Conservation (phyloP, 2,888 invertebrate species). For the Sphaerophoria rueppellii region DNA sequence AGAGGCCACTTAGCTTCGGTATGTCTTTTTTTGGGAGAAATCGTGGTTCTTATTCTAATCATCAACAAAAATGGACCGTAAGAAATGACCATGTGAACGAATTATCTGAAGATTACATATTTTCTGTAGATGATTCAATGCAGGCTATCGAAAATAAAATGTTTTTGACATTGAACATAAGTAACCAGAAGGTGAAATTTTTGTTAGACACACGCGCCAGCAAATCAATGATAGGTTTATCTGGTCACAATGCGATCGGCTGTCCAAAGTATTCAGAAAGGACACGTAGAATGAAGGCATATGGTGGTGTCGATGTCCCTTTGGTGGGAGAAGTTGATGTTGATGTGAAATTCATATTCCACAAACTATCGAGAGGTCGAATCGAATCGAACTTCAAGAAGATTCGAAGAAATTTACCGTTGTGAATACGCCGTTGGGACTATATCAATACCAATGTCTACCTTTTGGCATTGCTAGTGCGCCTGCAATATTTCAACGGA, state of each 20-base stretch:
- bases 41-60: slow-evolving; percentile 1
- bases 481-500: slow-evolving; percentile 58
- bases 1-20: slow-evolving; percentile 42
- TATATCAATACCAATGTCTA: slow-evolving; percentile 37
- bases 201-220: slow-evolving; percentile 40
- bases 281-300: slow-evolving; percentile 34
- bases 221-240: slow-evolving; percentile 32
- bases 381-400: slow-evolving; percentile 28
- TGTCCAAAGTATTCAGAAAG: slow-evolving; percentile 18
- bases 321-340: slow-evolving; percentile 36
- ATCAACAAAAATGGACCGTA: neutral
- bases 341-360: slow-evolving; percentile 62
- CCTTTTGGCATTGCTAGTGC: slow-evolving; percentile 56
- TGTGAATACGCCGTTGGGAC: slow-evolving; percentile 42
- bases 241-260: slow-evolving; percentile 22
- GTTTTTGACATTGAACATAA: slow-evolving; percentile 33
- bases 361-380: slow-evolving; percentile 48
- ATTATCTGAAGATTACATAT: slow-evolving; percentile 28
- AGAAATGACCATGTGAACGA: slow-evolving; percentile 34
- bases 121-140: slow-evolving; percentile 41
- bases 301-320: slow-evolving; percentile 33
- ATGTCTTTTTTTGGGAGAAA: slow-evolving; percentile 4
- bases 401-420: slow-evolving; percentile 30
- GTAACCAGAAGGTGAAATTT: slow-evolving; percentile 14
- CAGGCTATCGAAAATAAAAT: slow-evolving; percentile 18